Percentiles rank a stretch among this genome's conserved stretches.
Evolutionary conservation across 64 coral and sea anemone genomes (phyloP).

Genomic region (Stichodactyla helianthus): DNA sequence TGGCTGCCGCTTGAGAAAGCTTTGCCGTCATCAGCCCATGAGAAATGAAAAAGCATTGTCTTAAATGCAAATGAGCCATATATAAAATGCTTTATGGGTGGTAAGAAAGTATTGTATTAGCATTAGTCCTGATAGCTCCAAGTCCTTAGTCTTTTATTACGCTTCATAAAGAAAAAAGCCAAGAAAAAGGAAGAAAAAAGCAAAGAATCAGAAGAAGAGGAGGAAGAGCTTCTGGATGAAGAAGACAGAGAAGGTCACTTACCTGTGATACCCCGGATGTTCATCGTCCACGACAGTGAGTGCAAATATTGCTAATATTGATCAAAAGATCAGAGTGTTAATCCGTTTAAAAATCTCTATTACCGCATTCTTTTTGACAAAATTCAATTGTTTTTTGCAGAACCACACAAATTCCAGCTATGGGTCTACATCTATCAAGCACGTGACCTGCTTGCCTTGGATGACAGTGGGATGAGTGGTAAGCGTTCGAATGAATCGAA

Average conservation of each 20-base stretch:
- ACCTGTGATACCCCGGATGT: slow-evolving; percentile 20
- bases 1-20: no score
- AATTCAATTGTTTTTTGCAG: background rate
- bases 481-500: background rate
- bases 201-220: background rate
- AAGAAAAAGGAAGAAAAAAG: background rate
- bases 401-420: slow-evolving; percentile 48
- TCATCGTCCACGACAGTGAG: slow-evolving; percentile 10
- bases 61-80: no score
- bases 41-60: no score
- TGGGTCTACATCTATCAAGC: slow-evolving; percentile 68
- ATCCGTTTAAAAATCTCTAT: no score
- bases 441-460: slow-evolving; percentile 55
- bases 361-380: background rate
- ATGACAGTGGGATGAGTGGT: slow-evolving; percentile 63
- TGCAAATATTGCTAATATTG: background rate
- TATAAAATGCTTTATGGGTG: no score
- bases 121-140: no score
- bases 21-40: no score
- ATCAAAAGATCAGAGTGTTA: no score
- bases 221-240: background rate
- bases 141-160: background rate
- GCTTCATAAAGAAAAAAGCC: background rate
- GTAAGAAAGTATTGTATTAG: no score
- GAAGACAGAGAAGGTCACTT: background rate